Percentiles rank a stretch among this genome's conserved stretches.
phyloP scores from a whole-genome alignment of 2,888 invertebrate species.

The Bellardia bayeri region DNA sequence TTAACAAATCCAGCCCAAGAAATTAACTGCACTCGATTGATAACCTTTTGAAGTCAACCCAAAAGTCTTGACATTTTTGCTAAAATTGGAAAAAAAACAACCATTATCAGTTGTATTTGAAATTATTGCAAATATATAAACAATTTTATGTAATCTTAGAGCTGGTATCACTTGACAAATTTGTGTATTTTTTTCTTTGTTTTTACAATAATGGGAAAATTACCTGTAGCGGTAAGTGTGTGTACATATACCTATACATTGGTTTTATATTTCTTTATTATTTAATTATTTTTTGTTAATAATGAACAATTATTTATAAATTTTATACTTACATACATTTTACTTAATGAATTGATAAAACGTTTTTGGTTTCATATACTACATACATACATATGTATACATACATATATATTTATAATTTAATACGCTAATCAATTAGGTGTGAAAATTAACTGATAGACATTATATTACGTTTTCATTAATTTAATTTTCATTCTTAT shows the following conservation, averaged over 20 bases:
- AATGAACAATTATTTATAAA: constrained; percentile 35
- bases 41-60: constrained; percentile 48
- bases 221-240: constrained; percentile 67
- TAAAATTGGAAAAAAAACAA: constrained; percentile 25
- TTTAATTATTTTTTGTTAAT: constrained; percentile 4
- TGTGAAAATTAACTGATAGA: constrained; percentile 10
- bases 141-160: constrained; percentile 2
- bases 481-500: constrained; percentile 35
- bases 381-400: too few relatives aligned
- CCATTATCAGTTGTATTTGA: constrained; percentile 9
- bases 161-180: constrained; percentile 20
- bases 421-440: constrained; percentile 21
- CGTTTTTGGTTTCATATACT: constrained; percentile 7
- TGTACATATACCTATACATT: not conserved
- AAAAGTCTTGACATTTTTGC: constrained; percentile 5
- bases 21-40: constrained; percentile 4
- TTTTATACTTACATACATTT: not conserved
- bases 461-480: constrained; percentile 3
- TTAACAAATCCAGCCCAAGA: not conserved
- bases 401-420: not conserved
- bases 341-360: constrained; percentile 50
- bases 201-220: constrained; percentile 65
- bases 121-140: constrained; percentile 18
- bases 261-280: constrained; percentile 28
- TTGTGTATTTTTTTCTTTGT: constrained; percentile 10